Base-by-base conservation (phyloP, 2,113 vertebrate genomes). In the Pituophis catenifer region DNA sequence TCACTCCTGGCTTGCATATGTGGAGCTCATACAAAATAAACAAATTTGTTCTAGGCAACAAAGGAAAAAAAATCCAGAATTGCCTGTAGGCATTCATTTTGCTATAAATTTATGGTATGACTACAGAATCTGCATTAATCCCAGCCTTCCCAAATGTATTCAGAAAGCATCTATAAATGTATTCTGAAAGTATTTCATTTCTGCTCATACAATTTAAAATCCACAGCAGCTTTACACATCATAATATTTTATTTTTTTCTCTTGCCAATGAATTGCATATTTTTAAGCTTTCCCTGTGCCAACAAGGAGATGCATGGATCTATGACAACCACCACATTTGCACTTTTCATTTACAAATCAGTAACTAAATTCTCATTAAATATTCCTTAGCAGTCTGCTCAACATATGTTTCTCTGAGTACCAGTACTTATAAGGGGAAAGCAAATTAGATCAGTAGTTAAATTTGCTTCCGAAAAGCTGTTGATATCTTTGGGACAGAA, bases 341-440 rank as follows among this genome's bases (percentile, higher is more conserved):
- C 95, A 96, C 95, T 97, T 97, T 96, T 89, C 94, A 95, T 96
- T 96, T 97, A 96, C 97, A 97, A 97, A 96, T 95, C 55, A 29
- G 96, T 96, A 96, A 93, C 96, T 97, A 96, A 96, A 96, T 91
- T 96, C 96, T 95, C 96, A 97, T 97, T 96, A 97, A 96, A 95
- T 97, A 96, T 97, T 97, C 96, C 94, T 95, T 95, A 96, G 93
- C 96, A 96, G 92, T 87, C 94, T 95, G 93, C 95, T 96, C 95
- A 94, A 94, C 96, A 96, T 97, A 97, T 97, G 96, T 96, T 96
- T 96, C 86, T 95, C 93, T 94, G 95, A 92, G 48, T 95, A 94
- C 96, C 95, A 95, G 93, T 94, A 96, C 93, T 95, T 95, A 92
- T 88, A 96, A 96, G 93, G 94, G 55, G 95, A 95, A 96, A 95